phyloP scores from a whole-genome alignment of 1,140 invertebrate genomes.

The Leucophenga varia region DNA sequence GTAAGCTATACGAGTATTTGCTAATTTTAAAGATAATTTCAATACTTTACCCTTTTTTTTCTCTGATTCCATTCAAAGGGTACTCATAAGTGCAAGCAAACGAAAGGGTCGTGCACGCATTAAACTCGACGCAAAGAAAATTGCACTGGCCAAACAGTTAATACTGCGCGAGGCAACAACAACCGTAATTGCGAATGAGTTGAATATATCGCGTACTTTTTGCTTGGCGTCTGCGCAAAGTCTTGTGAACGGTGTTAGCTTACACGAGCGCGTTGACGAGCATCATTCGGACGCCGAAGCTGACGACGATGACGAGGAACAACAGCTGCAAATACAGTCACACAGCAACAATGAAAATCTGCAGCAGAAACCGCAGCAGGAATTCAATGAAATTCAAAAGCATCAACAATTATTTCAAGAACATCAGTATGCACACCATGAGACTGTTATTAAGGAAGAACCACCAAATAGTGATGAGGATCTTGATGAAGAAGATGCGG shows the following conservation, averaged over 20 bases:
- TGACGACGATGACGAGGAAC: constrained; percentile 34
- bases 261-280: constrained; percentile 49
- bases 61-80: too few species aligned
- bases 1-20: constrained; percentile 17
- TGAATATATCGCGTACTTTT: constrained; percentile 52
- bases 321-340: constrained; percentile 21
- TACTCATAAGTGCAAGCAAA: too few species aligned
- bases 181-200: constrained; percentile 49
- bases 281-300: too few species aligned
- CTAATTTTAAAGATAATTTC: too few species aligned
- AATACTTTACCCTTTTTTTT: too few species aligned
- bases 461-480: constrained; percentile 27
- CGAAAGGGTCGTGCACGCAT: constrained; percentile 53
- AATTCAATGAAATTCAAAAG: constrained; percentile 8
- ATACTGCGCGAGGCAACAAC: constrained; percentile 51
- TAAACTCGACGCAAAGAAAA: constrained; percentile 52
- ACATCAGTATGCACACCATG: neutral
- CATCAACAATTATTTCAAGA: too few species aligned
- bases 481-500: constrained; percentile 4
- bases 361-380: constrained; percentile 4
- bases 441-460: constrained; percentile 38
- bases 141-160: constrained; percentile 48
- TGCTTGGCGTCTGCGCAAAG: constrained; percentile 51
- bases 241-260: constrained; percentile 47
- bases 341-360: constrained; percentile 10